Conservation (phyloP, 2,113 vertebrate genomes). For the Phaethornis superciliosus region DNA sequence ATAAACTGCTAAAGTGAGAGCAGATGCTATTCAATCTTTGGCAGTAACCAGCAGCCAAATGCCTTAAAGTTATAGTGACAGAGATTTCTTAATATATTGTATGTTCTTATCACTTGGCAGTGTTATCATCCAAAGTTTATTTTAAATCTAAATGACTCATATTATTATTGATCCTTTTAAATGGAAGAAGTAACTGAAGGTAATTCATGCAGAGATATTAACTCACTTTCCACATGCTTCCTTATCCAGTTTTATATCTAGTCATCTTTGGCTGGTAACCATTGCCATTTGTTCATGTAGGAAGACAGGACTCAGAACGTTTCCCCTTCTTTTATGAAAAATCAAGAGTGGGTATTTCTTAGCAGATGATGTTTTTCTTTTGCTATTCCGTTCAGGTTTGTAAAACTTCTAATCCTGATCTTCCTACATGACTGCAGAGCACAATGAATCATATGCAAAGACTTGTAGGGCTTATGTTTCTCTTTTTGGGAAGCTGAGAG, state of each 20-base stretch:
- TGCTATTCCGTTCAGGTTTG: not conserved
- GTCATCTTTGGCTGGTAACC: not conserved
- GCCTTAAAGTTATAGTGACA: conserved; percentile 58
- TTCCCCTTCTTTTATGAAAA: not conserved
- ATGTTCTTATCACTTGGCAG: conserved; percentile 55
- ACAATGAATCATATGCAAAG: not conserved
- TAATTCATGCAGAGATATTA: conserved; percentile 25
- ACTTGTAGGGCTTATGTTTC: not conserved
- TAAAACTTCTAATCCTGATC: conserved; percentile 12
- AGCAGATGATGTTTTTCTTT: not conserved
- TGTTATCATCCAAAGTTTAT: conserved; percentile 24
- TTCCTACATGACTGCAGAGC: not conserved
- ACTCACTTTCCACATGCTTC: not conserved
- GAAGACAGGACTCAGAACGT: not conserved
- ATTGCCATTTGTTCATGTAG: not conserved
- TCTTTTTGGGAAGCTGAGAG: not conserved
- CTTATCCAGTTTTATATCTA: not conserved
- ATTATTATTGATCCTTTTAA: conserved; percentile 19
- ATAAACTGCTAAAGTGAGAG: conserved; percentile 73
- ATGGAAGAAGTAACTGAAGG: not conserved
- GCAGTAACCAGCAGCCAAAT: conserved; percentile 66
- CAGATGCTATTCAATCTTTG: conserved; percentile 64
- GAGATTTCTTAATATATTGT: conserved; percentile 50
- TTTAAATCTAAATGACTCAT: conserved; percentile 33
- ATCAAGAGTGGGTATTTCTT: conserved; percentile 21